phyloP scores from a whole-genome alignment of 2,888 invertebrate species.

The Drosophila austrosaltans region DNA sequence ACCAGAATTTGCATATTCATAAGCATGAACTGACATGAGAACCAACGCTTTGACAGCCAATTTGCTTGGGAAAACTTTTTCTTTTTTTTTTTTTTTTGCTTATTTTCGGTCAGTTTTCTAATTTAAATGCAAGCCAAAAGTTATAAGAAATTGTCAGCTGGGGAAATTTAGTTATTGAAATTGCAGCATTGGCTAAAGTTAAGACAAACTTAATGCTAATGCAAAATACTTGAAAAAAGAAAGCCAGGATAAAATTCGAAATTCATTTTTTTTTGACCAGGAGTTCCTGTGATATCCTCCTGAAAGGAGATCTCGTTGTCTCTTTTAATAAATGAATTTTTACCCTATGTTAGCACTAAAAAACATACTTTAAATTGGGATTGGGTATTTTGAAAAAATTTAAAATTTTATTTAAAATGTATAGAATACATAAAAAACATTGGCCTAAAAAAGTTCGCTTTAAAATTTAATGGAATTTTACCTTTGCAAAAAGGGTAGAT shows the following conservation, averaged over 20 bases:
- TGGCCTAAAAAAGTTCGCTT: no score
- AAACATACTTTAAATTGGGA: no score
- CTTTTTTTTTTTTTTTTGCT: neutral
- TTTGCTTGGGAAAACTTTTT: conserved; percentile 45
- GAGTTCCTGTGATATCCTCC: no score
- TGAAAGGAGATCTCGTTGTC: no score
- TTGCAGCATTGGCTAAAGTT: conserved; percentile 16
- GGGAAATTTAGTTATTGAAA: conserved; percentile 4
- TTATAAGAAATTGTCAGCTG: conserved; percentile 8
- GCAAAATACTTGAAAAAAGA: neutral
- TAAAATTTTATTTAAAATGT: no score
- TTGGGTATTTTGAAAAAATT: no score
- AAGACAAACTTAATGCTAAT: conserved; percentile 29
- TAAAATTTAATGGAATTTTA: no score
- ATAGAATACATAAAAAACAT: no score
- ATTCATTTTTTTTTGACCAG: neutral
- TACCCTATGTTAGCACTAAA: no score
- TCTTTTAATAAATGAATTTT: no score
- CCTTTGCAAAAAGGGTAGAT: no score
- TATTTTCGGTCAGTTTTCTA: conserved; percentile 43
- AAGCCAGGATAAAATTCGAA: neutral
- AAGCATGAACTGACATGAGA: conserved; percentile 26
- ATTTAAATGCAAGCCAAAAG: conserved; percentile 42
- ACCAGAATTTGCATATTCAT: conserved; percentile 66
- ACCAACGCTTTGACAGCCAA: conserved; percentile 42